Evolutionary conservation across 2,888 invertebrate species (phyloP), one percentile per base, ranked within the genome.

Genomic region (Lasioglossum villosulum): DNA sequence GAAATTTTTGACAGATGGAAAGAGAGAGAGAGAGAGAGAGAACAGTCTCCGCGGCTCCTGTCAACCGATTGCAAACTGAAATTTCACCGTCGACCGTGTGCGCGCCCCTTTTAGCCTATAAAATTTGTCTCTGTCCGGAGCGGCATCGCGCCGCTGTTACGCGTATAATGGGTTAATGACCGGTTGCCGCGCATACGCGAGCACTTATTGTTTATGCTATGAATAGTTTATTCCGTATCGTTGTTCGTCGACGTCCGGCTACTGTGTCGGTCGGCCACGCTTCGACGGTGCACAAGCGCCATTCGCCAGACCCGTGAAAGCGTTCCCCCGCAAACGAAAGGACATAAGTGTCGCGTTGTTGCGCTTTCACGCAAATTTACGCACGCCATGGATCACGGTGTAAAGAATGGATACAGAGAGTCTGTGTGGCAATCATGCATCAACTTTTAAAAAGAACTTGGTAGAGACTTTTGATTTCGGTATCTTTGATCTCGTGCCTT

Each of bases 141-240:
- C n/a, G 27, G 52, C 19, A 19, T 27, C 56, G 23, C 48, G 77
- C 30, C 45, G 45, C 45, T 52, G 78, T 70, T 78, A 63, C 56
- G 23, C 23, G 48, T 48, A 71, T 81, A 86, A 87, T 86, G 39
- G 73, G 70, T 86, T 86, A 86, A 87, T 81, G 82, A 75, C 42
- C 75, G 78, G 6, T 73, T 16, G 78, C 37, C 52, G 56, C 68
- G 71, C 30, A 30, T 30, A 70, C 27, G 39, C 39, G 70, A 45
- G 56, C 78, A 59, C 76, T 82, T 77, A 82, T 86, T 88, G 84
- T 88, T 87, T 87, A 82, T 77, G 75, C 77, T 34, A 52, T 82
- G 79, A 84, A 87, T 87, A 82, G 87, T 84, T 84, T 73, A 86
- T 78, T 78, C 76, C 72, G 34, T 79, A 73, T 85, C 79, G 82